A percentile compares a stretch with the other conserved stretches of the same genome.
Conservation (phyloP, 2,113 vertebrate genomes). For the Thunnus maccoyii region DNA sequence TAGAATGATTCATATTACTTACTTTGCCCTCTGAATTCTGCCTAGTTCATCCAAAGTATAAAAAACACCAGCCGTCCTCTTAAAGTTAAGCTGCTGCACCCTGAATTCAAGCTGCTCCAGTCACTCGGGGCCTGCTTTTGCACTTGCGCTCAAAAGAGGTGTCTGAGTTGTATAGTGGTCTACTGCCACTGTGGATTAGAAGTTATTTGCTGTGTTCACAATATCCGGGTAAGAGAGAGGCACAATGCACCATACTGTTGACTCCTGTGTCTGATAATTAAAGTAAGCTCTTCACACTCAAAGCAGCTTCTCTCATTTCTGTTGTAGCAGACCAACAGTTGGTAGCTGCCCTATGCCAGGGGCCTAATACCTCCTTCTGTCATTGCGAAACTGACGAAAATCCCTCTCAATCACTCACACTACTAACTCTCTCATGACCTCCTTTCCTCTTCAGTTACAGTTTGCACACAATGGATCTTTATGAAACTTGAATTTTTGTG, state of each 20-base stretch:
- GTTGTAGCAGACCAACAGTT: conserved; percentile 65
- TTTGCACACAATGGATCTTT: conserved; percentile 28
- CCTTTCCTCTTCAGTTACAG: conserved; percentile 61
- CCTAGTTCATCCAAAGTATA: conserved; percentile 6
- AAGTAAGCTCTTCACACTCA: conserved; percentile 71
- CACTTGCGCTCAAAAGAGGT: conserved; percentile 25
- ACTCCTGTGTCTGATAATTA: conserved; percentile 76
- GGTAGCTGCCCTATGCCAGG: conserved; percentile 55
- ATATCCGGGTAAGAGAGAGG: conserved; percentile 1
- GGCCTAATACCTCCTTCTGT: conserved; percentile 67
- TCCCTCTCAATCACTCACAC: conserved; percentile 72
- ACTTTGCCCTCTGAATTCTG: not conserved
- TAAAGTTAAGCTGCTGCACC: conserved; percentile 32
- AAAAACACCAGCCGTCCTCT: conserved; percentile 3
- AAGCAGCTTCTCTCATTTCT: conserved; percentile 63
- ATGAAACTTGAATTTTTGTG: conserved; percentile 12
- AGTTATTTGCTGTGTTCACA: conserved; percentile 40
- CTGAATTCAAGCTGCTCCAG: conserved; percentile 9
- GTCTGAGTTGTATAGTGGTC: not conserved
- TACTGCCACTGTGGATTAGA: conserved; percentile 39
- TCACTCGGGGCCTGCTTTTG: conserved; percentile 10
- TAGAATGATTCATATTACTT: not conserved
- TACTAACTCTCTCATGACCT: conserved; percentile 75
- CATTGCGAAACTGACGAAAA: conserved; percentile 70
- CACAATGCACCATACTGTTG: conserved; percentile 56